phyloP scores from a whole-genome alignment of 2,113 vertebrate genomes.

The Terrapene triunguis region DNA sequence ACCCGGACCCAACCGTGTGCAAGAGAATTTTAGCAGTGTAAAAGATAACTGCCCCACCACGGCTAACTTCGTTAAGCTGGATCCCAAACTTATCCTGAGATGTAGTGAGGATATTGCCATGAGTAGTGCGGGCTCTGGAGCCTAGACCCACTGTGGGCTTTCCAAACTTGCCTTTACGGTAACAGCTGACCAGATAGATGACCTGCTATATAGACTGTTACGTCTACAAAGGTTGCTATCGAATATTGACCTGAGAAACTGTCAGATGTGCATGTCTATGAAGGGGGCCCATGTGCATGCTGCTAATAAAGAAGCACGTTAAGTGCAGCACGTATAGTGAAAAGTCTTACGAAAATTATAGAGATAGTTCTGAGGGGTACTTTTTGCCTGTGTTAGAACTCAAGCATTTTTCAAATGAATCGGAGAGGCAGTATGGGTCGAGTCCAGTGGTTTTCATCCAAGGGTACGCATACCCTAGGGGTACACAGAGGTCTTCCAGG shows the following conservation, averaged over 20 bases:
- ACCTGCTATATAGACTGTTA: not conserved
- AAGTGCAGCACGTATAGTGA: not conserved
- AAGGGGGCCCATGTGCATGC: not conserved
- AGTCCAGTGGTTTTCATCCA: too few relatives aligned
- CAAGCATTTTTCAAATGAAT: too few relatives aligned
- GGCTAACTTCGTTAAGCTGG: not conserved
- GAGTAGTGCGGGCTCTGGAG: not conserved
- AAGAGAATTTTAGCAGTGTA: not conserved
- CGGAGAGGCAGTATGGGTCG: fast-evolving
- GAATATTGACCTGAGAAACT: not conserved
- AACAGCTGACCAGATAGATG: too few relatives aligned
- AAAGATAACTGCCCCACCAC: not conserved
- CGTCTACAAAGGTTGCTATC: fast-evolving
- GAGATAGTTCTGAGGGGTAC: not conserved
- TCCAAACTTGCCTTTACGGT: too few relatives aligned
- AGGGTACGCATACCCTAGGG: too few relatives aligned
- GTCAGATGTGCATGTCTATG: not conserved
- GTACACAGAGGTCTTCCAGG: too few relatives aligned
- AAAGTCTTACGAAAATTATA: not conserved
- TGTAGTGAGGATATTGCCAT: too few relatives aligned
- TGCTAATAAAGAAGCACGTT: not conserved
- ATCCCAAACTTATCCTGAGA: not conserved
- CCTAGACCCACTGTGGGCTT: not conserved
- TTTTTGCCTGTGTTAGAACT: not conserved
- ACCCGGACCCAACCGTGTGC: not conserved